Evolutionary conservation across 2,113 vertebrate genomes (phyloP).

Genomic region (Bujurquina vittata): DNA sequence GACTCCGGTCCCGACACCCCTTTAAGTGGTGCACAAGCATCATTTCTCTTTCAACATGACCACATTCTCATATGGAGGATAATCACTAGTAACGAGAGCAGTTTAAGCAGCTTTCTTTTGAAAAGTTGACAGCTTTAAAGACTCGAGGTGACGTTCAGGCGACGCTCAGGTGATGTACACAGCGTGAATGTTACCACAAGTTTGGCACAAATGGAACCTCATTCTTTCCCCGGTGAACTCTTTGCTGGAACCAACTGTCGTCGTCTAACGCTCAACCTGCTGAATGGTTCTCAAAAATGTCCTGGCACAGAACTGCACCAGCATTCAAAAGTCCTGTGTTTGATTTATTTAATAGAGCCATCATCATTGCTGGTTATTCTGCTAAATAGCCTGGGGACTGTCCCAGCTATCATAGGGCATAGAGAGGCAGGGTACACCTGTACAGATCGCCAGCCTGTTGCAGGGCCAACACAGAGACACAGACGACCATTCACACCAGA

Average conservation of each 20-base stretch:
- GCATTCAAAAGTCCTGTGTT: not conserved
- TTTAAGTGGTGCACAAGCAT: not conserved
- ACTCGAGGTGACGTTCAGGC: not conserved
- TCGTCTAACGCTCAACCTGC: not conserved
- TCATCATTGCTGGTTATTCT: not conserved
- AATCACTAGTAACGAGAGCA: rapidly evolving
- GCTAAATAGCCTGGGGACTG: not conserved
- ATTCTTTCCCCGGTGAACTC: not conserved
- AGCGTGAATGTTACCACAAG: too few relatives aligned
- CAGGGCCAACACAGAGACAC: too few relatives aligned
- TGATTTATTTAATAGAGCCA: not conserved
- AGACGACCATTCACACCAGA: too few relatives aligned
- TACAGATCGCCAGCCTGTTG: too few relatives aligned
- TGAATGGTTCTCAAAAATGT: not conserved
- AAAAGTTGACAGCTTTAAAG: not conserved
- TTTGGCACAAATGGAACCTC: too few relatives aligned
- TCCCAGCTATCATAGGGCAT: too few relatives aligned
- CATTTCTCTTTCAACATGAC: not conserved
- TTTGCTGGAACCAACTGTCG: rapidly evolving
- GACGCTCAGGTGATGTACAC: not conserved
- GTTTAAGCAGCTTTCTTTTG: not conserved
- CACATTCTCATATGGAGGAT: not conserved
- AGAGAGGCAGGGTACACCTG: too few relatives aligned
- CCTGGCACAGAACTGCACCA: not conserved
- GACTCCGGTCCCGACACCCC: not conserved